phyloP scores from a whole-genome alignment of 2,888 invertebrate species.

The Macrosiphum euphorbiae region DNA sequence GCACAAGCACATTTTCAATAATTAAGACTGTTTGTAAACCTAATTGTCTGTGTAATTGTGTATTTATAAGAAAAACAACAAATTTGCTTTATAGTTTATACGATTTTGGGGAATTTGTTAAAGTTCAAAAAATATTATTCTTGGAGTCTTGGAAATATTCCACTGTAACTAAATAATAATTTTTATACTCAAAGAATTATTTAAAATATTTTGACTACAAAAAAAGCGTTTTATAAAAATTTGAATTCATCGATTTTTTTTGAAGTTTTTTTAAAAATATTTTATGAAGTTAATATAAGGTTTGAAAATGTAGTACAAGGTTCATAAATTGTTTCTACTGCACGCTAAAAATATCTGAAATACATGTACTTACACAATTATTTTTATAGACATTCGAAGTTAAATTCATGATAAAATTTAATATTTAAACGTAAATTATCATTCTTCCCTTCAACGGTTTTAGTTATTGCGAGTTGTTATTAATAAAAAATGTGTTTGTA shows the following conservation, averaged over 20 bases:
- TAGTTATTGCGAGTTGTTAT: neutral
- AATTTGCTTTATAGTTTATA: neutral
- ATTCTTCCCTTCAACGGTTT: neutral
- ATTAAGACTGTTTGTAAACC: neutral
- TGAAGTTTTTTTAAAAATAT: neutral
- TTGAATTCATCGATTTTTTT: neutral
- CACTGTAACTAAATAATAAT: neutral
- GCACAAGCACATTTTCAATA: too few relatives aligned
- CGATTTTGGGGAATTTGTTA: neutral
- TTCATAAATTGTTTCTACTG: neutral
- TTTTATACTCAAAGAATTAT: neutral
- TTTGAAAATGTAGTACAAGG: neutral
- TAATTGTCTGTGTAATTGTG: neutral
- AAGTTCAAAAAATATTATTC: neutral
- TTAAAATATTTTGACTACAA: neutral
- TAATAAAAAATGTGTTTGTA: too few relatives aligned
- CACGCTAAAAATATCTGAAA: neutral
- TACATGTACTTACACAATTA: neutral
- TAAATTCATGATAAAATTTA: neutral
- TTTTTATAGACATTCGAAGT: neutral
- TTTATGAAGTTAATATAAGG: neutral
- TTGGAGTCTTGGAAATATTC: neutral
- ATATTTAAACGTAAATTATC: neutral
- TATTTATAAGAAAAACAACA: neutral
- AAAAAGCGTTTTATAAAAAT: neutral